Percentiles rank a stretch among this genome's conserved stretches.
Evolutionary conservation across 2,113 vertebrate species (phyloP).

Genomic region (Neotoma lepida): DNA sequence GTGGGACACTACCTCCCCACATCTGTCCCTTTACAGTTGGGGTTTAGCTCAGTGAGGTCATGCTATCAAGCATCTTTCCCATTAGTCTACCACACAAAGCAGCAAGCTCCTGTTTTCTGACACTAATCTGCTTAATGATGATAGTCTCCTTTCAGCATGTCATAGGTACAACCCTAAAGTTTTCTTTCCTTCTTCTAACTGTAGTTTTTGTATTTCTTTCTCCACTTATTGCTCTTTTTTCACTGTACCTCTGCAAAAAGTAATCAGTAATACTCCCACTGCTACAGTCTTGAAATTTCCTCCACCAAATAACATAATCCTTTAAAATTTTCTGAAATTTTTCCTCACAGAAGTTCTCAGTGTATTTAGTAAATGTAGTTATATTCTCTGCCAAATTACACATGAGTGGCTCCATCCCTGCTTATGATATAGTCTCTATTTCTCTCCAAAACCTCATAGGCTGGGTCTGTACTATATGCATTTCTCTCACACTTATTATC

Average conservation of each 20-base stretch:
- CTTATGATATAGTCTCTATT: neutral
- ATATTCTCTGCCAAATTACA: neutral
- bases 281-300: neutral
- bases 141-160: neutral
- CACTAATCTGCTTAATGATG: neutral
- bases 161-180: neutral
- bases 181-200: neutral
- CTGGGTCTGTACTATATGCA: too few species aligned
- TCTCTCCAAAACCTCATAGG: neutral
- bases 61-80: neutral
- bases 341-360: neutral
- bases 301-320: neutral
- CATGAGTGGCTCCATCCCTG: too few species aligned
- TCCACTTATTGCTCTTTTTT: too few species aligned
- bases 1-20: fast-evolving
- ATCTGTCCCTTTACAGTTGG: neutral
- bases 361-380: neutral
- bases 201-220: neutral
- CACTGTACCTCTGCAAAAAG: neutral
- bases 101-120: neutral
- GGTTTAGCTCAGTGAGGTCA: neutral
- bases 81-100: neutral
- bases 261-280: too few species aligned
- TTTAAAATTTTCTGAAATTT: neutral
- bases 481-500: neutral